These are phyloP conservation scores for Promerops cafer DNA, from an alignment of 2,113 vertebrate species.

Conservation along the genomic window DNA sequence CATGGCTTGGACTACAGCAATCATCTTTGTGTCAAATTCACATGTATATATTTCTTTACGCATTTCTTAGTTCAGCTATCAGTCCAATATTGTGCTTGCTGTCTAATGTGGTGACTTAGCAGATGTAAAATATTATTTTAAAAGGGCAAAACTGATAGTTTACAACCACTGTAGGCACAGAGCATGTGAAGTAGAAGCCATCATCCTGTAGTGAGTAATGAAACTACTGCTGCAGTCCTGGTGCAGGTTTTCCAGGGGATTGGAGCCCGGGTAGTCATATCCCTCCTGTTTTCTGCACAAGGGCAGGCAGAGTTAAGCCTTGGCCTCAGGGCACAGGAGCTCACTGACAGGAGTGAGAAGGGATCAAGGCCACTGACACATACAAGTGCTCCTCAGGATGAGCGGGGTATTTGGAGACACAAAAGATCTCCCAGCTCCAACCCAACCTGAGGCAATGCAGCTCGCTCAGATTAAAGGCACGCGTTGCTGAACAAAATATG, in stretches of 20 bases:
- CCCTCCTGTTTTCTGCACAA: not conserved
- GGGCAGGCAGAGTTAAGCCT: conserved; percentile 7
- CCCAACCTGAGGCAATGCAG: not conserved
- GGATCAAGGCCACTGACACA: not conserved
- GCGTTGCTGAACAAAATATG: not conserved
- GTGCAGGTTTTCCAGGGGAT: not conserved
- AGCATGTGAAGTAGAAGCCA: not conserved
- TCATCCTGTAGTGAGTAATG: not conserved
- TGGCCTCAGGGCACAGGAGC: not conserved
- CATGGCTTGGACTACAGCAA: not conserved
- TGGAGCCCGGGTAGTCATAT: not conserved
- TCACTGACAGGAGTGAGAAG: not conserved
- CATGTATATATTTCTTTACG: not conserved
- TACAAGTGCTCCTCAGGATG: not conserved
- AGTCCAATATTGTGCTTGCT: not conserved
- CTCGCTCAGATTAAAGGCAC: not conserved
- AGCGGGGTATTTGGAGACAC: not conserved
- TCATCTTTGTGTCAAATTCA: not conserved
- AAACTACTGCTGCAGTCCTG: not conserved
- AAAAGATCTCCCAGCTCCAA: not conserved
- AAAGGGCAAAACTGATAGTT: not conserved
- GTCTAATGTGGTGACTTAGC: not conserved
- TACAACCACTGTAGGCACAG: not conserved
- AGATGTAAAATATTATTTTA: not conserved
- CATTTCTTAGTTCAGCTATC: not conserved